phyloP scores from a whole-genome alignment of 37 sponge, comb jelly and placozoan genomes.

The Chondrosia reniformis region DNA sequence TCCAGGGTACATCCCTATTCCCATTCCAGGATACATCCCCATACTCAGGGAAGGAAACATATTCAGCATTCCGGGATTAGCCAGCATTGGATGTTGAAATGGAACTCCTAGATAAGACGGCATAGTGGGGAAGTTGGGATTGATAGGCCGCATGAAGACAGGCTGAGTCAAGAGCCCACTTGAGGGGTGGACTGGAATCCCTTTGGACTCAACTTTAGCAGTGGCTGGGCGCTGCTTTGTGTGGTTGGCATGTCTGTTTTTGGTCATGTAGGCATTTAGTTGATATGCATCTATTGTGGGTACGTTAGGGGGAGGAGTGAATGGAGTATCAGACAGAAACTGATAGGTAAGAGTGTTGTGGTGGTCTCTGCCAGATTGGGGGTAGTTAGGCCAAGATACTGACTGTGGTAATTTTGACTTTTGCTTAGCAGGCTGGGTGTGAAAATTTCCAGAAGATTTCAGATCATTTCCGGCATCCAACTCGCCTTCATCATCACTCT shows the following conservation, averaged over 20 bases:
- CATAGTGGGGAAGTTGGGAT: background rate
- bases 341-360: slow-evolving; percentile 8
- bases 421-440: background rate
- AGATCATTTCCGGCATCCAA: background rate
- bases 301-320: background rate
- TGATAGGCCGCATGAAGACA: background rate
- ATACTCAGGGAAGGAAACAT: background rate
- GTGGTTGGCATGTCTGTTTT: background rate
- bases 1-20: background rate
- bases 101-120: background rate
- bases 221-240: background rate
- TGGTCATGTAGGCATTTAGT: background rate
- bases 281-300: background rate
- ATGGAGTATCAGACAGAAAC: slow-evolving; percentile 2
- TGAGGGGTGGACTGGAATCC: slow-evolving; percentile 6
- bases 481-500: background rate
- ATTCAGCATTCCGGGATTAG: background rate
- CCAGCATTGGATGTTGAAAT: background rate
- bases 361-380: too few relatives aligned
- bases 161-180: background rate
- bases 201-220: background rate
- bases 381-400: slow-evolving; percentile 13
- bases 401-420: background rate
- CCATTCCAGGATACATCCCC: too few relatives aligned
- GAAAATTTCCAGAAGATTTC: background rate